Conservation (phyloP, 2,888 invertebrate genomes). For the Brachylomia viminalis region DNA sequence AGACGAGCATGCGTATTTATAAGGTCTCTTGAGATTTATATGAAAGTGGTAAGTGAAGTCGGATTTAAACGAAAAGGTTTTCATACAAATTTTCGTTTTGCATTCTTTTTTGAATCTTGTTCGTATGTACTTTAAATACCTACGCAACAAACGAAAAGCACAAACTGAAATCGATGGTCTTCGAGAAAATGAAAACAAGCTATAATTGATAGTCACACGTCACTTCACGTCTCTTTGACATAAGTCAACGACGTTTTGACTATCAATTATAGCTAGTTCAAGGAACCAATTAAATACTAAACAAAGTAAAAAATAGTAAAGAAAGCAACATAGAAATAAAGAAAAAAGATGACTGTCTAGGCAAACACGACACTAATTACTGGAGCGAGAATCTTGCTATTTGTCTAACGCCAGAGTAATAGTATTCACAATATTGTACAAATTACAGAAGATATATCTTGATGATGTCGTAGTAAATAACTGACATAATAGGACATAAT, state of each 20-base stretch:
- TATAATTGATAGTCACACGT: background rate
- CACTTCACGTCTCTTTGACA: too few species aligned
- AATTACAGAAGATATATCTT: constrained; percentile 46
- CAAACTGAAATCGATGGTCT: background rate
- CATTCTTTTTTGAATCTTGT: background rate
- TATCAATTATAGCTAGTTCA: background rate
- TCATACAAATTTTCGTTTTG: background rate
- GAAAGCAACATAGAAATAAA: constrained; percentile 51
- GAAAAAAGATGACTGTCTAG: constrained; percentile 70
- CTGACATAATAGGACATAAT: constrained; percentile 19
- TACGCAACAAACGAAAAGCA: background rate
- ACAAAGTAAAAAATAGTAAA: background rate
- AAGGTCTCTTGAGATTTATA: constrained; percentile 14
- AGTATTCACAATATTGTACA: constrained; percentile 64
- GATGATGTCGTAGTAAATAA: constrained; percentile 39
- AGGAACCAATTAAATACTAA: constrained; percentile 13
- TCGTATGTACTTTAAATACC: background rate
- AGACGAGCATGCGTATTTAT: background rate
- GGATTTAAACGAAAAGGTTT: constrained; percentile 10
- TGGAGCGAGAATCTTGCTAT: constrained; percentile 65
- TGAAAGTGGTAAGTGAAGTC: constrained; percentile 24
- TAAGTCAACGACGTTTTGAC: too few species aligned
- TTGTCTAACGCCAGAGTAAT: constrained; percentile 66
- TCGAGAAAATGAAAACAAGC: background rate
- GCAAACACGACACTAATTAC: constrained; percentile 73